These are phyloP conservation scores for Emydura subglobosa DNA, from an alignment of 2,113 vertebrate species.

Conservation along the genomic window DNA sequence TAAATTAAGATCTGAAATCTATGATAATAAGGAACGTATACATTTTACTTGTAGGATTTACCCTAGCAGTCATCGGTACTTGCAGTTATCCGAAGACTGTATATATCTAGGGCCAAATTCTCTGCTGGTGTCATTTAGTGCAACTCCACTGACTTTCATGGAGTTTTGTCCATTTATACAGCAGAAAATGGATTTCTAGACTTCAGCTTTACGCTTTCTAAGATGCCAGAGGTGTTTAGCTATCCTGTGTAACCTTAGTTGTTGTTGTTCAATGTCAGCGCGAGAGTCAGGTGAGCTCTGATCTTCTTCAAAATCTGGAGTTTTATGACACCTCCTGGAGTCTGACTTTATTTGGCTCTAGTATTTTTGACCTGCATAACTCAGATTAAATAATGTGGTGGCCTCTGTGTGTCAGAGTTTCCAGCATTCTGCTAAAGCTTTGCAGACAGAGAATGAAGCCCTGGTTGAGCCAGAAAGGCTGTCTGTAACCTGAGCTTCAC, in stretches of 20 bases:
- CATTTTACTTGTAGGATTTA: neutral
- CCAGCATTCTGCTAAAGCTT: conserved; percentile 18
- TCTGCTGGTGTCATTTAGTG: neutral
- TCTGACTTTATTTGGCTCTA: conserved; percentile 8
- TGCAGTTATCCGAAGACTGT: neutral
- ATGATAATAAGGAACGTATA: neutral
- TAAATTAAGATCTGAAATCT: neutral
- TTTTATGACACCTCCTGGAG: conserved; percentile 35
- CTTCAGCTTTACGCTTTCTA: neutral
- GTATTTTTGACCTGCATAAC: conserved; percentile 24
- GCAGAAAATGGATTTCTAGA: neutral
- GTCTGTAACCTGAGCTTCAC: conserved; percentile 44
- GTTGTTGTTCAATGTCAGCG: neutral
- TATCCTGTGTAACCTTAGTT: neutral
- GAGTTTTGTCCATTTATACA: neutral
- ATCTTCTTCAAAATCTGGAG: neutral
- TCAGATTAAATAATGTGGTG: conserved; percentile 30
- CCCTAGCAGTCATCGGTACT: neutral
- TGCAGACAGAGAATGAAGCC: conserved; percentile 31
- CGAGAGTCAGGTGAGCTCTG: neutral
- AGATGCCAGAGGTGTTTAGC: neutral
- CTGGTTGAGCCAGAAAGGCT: neutral
- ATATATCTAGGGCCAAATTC: neutral
- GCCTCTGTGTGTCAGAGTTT: conserved; percentile 22
- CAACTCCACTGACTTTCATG: neutral